Percentiles rank a stretch among this genome's conserved stretches.
Evolutionary conservation across 92 coral and sea anemone genomes (phyloP).

Genomic region (Desmophyllum pertusum): DNA sequence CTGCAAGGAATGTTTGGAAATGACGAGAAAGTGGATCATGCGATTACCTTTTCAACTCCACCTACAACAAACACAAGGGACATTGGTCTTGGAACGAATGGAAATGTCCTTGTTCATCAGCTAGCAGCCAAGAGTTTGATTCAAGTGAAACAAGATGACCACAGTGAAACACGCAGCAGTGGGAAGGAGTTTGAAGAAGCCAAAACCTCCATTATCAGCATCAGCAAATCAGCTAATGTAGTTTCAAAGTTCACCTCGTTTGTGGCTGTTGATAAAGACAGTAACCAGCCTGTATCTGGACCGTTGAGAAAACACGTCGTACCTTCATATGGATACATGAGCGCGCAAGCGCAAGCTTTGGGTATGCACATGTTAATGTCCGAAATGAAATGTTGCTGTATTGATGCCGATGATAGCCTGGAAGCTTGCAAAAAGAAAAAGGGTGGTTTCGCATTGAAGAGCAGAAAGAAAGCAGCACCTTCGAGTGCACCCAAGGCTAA

Average conservation of each 20-base stretch:
- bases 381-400: background rate
- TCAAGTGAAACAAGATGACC: constrained; percentile 56
- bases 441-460: background rate
- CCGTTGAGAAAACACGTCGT: constrained; percentile 7
- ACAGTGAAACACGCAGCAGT: constrained; percentile 3
- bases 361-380: background rate
- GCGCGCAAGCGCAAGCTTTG: too few species aligned
- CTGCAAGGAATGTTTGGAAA: background rate
- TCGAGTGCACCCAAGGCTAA: background rate
- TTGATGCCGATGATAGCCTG: background rate
- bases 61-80: constrained; percentile 7
- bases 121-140: constrained; percentile 80
- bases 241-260: constrained; percentile 77
- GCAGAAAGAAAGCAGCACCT: too few species aligned
- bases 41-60: background rate
- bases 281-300: constrained; percentile 38
- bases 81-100: background rate
- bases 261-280: constrained; percentile 74
- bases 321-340: background rate
- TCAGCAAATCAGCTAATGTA: constrained; percentile 77
- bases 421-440: background rate
- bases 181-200: constrained; percentile 7
- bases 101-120: constrained; percentile 22
- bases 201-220: constrained; percentile 46
- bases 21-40: background rate